phyloP scores from a whole-genome alignment of 2,888 invertebrate species.

The Drosophila fungiperda region DNA sequence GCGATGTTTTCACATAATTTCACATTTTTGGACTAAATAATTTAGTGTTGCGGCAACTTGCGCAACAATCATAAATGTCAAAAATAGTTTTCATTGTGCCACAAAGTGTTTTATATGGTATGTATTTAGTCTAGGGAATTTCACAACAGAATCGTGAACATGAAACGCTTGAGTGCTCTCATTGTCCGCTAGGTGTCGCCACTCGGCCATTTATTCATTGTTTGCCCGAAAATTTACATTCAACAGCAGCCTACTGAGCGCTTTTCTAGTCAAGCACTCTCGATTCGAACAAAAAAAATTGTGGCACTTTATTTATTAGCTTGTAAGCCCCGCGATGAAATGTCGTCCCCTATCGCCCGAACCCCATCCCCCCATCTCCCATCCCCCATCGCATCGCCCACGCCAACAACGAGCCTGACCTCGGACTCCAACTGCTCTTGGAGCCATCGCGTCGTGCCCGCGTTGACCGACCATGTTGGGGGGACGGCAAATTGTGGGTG shows the following conservation, averaged over 20 bases:
- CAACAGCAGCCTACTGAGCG: constrained; percentile 56
- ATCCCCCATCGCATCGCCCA: not conserved
- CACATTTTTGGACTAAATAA: not conserved
- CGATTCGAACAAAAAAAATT: constrained; percentile 46
- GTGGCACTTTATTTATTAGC: constrained; percentile 76
- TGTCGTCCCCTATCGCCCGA: constrained; percentile 8
- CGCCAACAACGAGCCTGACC: not conserved
- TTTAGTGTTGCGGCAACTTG: constrained; percentile 6
- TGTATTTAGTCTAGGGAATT: constrained; percentile 20
- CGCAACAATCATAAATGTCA: constrained; percentile 21
- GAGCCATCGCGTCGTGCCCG: constrained; percentile 22
- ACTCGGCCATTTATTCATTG: constrained; percentile 41
- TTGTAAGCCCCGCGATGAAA: constrained; percentile 74
- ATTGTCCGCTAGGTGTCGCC: constrained; percentile 40
- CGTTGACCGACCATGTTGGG: constrained; percentile 31
- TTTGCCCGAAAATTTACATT: constrained; percentile 46
- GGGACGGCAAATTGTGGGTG: constrained; percentile 22
- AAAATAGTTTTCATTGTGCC: constrained; percentile 31
- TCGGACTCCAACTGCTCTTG: constrained; percentile 6
- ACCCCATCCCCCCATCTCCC: not conserved
- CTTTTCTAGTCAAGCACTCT: constrained; percentile 72
- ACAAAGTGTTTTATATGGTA: constrained; percentile 2
- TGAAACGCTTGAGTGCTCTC: constrained; percentile 26
- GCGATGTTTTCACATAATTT: not conserved
- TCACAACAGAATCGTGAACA: constrained; percentile 16